Evolutionary conservation across 2,888 invertebrate genomes (phyloP), one percentile per base, ranked within the genome.

Genomic region (Eupithecia tripunctaria): DNA sequence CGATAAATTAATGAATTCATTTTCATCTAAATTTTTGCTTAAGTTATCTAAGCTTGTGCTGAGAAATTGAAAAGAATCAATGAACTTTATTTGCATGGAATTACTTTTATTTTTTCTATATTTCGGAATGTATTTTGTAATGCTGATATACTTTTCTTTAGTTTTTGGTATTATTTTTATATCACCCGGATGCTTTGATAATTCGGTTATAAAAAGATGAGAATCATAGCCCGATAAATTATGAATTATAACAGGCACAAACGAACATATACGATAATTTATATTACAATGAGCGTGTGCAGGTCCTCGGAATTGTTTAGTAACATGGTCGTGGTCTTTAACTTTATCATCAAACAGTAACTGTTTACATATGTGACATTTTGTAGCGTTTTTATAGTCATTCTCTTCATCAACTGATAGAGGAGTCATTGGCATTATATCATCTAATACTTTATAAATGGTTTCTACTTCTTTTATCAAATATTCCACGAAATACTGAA

Each of bases 11-110:
- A 32, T 3, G 43, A 69, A 69, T 15, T 69, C 68, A 14, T 1
- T 43, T 18, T 62, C 8, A 12, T n/a, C 7, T 47, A 69, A 63
- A 32, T 21, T 63, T 63, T 62, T 69, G 47, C 29, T n/a, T 10
- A 69, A 14, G 0, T 29, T 32, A 36, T 69, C 68, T 6, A 69
- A 43, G 5, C 68, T 69, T 62, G 68, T 32, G n/a, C 47, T 69
- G 1, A 69, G 21, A 69, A 69, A 63, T 25, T 69, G 68, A 47
- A 69, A 63, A 8, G 68, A 69, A n/a, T 69, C 68, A 14, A 67
- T 59, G 18, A 67, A 67, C 21, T 67, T 67, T 12, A 67, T 59
- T 67, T 67, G 25, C 10, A 67, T 27, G 8, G 15, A 27, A 1
- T 25, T 27, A 1, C 1, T 10, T 38, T 21, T 7, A 27, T 25